These are phyloP conservation scores for Drosophila subquinaria DNA, from an alignment of 2,888 invertebrate species.

Conservation along the genomic window DNA sequence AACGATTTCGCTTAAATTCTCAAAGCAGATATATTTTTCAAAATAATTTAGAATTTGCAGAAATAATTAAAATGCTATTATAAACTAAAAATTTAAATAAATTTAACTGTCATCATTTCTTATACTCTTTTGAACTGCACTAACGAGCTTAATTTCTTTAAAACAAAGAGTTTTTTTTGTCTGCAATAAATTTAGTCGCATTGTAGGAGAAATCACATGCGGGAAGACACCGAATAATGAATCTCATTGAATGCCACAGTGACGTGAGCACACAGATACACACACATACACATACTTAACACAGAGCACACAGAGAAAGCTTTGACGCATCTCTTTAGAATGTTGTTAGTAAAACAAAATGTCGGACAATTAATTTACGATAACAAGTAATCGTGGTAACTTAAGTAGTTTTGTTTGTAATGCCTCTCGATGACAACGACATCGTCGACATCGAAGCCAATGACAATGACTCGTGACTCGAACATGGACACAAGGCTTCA, in stretches of 20 bases:
- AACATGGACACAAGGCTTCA: conserved; percentile 42
- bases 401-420: conserved; percentile 81
- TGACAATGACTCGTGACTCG: conserved; percentile 20
- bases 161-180: neutral
- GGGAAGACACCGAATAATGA: conserved; percentile 2
- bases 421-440: conserved; percentile 66
- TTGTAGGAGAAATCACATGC: neutral
- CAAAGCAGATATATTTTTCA: too few relatives aligned
- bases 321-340: conserved; percentile 64
- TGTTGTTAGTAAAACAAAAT: conserved; percentile 76
- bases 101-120: neutral
- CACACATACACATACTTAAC: conserved; percentile 1
- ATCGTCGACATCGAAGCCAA: conserved; percentile 10
- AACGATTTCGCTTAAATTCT: conserved; percentile 2
- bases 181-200: too few relatives aligned
- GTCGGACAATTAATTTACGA: conserved; percentile 79
- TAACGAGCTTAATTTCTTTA: neutral
- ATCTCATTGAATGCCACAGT: conserved; percentile 19
- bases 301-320: conserved; percentile 13
- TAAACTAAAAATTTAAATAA: too few relatives aligned
- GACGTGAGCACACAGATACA: conserved; percentile 10
- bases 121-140: neutral
- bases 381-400: conserved; percentile 81
- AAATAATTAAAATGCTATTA: too few relatives aligned
- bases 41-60: too few relatives aligned